These are phyloP conservation scores for Cheilosia impressa DNA, from an alignment of 2,888 invertebrate species.

Conservation along the genomic window DNA sequence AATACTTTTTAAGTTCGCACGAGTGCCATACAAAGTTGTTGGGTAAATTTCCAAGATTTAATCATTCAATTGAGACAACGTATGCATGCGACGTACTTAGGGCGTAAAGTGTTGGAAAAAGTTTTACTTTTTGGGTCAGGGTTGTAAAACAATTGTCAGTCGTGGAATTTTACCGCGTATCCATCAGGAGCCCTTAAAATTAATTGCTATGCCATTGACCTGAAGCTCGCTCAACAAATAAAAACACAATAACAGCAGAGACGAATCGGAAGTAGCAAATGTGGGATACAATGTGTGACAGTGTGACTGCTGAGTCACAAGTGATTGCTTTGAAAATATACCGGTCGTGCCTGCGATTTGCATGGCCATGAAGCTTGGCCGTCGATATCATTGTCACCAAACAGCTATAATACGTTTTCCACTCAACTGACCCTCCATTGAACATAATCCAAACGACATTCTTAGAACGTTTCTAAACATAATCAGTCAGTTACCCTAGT, in stretches of 20 bases:
- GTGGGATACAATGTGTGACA: neutral
- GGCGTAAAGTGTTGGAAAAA: neutral
- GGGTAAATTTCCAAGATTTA: conserved; percentile 49
- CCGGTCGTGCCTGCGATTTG: neutral
- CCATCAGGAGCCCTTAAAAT: too few species aligned
- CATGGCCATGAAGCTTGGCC: neutral
- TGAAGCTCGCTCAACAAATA: neutral
- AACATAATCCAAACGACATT: conserved; percentile 6
- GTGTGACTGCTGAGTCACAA: neutral
- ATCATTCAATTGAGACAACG: conserved; percentile 23
- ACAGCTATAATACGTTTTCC: neutral
- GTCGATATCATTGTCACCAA: neutral
- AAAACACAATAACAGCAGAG: neutral
- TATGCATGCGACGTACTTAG: neutral
- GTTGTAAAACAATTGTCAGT: neutral
- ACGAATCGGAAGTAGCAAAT: conserved; percentile 3
- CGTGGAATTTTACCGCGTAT: too few species aligned
- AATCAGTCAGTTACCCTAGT: conserved; percentile 15
- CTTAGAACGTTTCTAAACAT: neutral
- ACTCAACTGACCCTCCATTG: neutral
- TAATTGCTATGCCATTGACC: too few species aligned
- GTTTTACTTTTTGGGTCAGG: neutral
- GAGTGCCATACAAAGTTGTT: conserved; percentile 17
- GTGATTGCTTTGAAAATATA: neutral
- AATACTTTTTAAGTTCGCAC: conserved; percentile 19